A percentile compares a stretch with the other conserved stretches of the same genome.
Conservation (phyloP, 2,113 vertebrate species). For the Raja brachyura region DNA sequence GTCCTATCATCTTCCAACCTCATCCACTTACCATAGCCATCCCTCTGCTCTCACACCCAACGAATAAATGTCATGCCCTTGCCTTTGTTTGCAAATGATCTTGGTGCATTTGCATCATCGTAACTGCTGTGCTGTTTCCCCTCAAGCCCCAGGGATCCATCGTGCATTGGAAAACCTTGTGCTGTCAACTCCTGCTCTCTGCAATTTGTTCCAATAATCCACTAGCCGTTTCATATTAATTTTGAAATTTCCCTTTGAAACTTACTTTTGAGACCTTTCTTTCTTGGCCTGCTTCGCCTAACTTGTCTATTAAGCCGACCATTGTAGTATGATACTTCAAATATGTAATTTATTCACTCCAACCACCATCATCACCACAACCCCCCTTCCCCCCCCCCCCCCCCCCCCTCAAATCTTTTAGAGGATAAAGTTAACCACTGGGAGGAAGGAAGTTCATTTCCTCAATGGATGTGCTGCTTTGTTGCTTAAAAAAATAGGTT, state of each 20-base stretch:
- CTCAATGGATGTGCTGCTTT: not conserved
- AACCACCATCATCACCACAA: no score
- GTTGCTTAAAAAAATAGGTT: not conserved
- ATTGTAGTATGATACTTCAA: no score
- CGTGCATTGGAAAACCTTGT: not conserved
- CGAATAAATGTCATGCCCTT: not conserved
- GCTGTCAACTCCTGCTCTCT: not conserved
- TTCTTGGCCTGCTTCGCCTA: no score
- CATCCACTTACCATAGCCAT: not conserved
- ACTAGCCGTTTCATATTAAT: not conserved
- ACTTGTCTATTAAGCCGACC: no score
- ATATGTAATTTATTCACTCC: no score
- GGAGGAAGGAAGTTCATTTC: not conserved
- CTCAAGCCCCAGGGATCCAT: not conserved
- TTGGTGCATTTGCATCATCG: not conserved
- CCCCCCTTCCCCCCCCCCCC: no score
- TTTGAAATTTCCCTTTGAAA: not conserved
- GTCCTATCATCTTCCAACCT: not conserved
- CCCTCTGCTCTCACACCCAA: not conserved
- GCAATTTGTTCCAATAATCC: not conserved
- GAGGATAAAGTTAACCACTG: not conserved
- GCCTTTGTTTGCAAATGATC: not conserved
- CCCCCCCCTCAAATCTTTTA: not conserved
- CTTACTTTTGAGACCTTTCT: not conserved
- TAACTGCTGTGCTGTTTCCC: not conserved